Base-by-base conservation (phyloP, 2,113 vertebrate species). In the Psophia crepitans region DNA sequence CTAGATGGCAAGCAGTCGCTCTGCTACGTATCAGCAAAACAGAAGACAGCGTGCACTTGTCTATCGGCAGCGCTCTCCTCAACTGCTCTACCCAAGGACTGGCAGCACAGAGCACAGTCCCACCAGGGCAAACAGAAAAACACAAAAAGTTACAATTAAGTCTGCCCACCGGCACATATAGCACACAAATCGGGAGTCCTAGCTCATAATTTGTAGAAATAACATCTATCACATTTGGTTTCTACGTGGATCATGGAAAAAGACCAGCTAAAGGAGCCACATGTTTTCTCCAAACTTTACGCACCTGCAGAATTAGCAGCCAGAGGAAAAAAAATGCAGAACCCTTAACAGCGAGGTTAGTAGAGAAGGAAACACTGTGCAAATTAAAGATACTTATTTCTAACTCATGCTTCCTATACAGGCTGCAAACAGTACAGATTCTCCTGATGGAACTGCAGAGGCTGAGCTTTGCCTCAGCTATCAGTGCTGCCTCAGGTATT, bases 61-160 rank as follows among this genome's bases (percentile, higher is more conserved):
- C 19, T 30, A 58, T 49, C 6, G 2, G 37, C 15, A 2, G 18
- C 0, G 0, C 14, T 87, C 6, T 6, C 61, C 65, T 53, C 0
- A 0, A 56, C 14, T 1, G 3, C 80, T 90, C n/a, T 28, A 41
- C 15, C 43, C 76, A 63, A 61, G 35, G 49, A 58, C 28, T 4
- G 15, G 44, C 53, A 73, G 48, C 30, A 44, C 35, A 64, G 27
- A 74, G 26, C 35, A 53, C 48, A 39, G 48, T 19, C 35, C 41
- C 58, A 77, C 9, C 49, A 87, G 28, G 37, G 74, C 33, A 46
- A 88, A 71, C 26, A 75, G 26, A 61, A 87, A 87, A 44, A 0
- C 19, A 22, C 7, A 2, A 13, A 71, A 75, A 64, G 43, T 51
- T 71, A 16, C 35, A 82, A 6, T 8, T n/a, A 41, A 75, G 53